A percentile compares a stretch with the other conserved stretches of the same genome.
Conservation (phyloP, 2,888 invertebrate genomes). For the Yponomeuta sedellus region DNA sequence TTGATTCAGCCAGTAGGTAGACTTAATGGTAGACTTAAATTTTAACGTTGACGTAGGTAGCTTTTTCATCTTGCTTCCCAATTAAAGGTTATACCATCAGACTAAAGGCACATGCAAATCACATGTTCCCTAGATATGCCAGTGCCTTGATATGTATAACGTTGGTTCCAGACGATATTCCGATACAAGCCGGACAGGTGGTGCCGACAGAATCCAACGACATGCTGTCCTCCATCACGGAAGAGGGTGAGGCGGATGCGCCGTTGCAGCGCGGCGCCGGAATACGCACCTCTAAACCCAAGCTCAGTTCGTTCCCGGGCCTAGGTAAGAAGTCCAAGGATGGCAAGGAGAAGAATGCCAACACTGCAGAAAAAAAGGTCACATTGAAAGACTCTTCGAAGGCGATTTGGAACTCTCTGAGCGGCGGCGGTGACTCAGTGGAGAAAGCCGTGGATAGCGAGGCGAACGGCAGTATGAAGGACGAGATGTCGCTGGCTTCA, state of each 20-base stretch:
- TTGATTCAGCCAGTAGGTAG: not conserved
- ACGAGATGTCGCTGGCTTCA: constrained; percentile 65
- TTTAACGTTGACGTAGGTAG: not conserved
- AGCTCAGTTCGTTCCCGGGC: constrained; percentile 77
- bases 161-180: constrained; percentile 87
- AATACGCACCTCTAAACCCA: constrained; percentile 77
- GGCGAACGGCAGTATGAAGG: constrained; percentile 64
- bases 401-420: constrained; percentile 63
- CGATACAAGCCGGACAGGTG: constrained; percentile 85
- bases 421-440: constrained; percentile 65
- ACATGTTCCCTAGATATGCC: no score
- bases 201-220: constrained; percentile 75
- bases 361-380: constrained; percentile 59
- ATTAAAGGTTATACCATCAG: not conserved
- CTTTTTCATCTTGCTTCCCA: not conserved
- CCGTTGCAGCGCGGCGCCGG: constrained; percentile 71
- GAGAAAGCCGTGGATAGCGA: constrained; percentile 64
- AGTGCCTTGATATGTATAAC: not conserved
- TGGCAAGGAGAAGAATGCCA: constrained; percentile 60
- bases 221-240: constrained; percentile 80
- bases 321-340: constrained; percentile 80
- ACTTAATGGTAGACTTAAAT: not conserved
- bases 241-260: constrained; percentile 78
- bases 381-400: constrained; percentile 64
- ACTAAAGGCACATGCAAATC: no score